Conservation (phyloP, 2,888 invertebrate species). For the Alsophila aescularia region DNA sequence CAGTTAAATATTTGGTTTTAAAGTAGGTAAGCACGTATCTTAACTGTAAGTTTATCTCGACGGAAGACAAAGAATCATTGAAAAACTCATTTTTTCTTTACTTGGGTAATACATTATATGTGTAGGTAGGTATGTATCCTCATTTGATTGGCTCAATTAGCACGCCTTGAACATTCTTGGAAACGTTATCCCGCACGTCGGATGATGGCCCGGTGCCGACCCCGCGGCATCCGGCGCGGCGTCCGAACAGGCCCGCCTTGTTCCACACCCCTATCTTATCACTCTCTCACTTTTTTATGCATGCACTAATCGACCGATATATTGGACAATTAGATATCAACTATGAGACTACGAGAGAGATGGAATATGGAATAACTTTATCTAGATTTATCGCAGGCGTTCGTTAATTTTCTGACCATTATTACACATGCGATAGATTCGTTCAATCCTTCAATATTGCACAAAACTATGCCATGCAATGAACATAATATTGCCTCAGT, state of each 20-base stretch:
- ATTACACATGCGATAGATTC: too few relatives aligned
- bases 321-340: conserved; percentile 59
- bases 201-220: conserved; percentile 49
- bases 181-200: conserved; percentile 40
- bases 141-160: conserved; percentile 25
- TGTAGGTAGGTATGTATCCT: conserved; percentile 9
- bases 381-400: conserved; percentile 7
- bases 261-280: conserved; percentile 75
- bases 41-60: background rate
- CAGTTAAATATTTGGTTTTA: too few relatives aligned
- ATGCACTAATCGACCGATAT: conserved; percentile 66
- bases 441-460: too few relatives aligned
- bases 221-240: conserved; percentile 57
- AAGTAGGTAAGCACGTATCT: too few relatives aligned
- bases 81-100: background rate
- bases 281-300: conserved; percentile 79
- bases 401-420: background rate
- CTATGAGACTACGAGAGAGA: conserved; percentile 57
- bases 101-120: background rate
- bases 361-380: conserved; percentile 37
- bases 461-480: too few relatives aligned
- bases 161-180: conserved; percentile 38
- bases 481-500: too few relatives aligned
- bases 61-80: conserved; percentile 1
- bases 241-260: conserved; percentile 66